Base-by-base conservation (phyloP, 2,113 vertebrate genomes). In the Otis tarda region DNA sequence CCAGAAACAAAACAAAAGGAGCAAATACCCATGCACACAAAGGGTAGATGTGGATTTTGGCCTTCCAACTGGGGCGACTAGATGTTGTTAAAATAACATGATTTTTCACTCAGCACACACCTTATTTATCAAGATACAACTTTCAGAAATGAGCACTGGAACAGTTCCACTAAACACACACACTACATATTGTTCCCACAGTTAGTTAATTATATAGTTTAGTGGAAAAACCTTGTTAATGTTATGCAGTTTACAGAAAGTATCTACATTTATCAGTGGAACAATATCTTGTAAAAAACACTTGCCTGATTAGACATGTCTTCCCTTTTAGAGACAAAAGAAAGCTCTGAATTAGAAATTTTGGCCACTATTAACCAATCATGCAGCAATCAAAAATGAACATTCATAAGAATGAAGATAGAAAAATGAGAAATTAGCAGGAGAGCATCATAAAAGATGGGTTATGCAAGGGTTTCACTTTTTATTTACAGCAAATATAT, bases 401-500 rank as follows among this genome's bases (percentile, higher is more conserved):
- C 13, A 6, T 37, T 94, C 55, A 5, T 21, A 81, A 69, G 57
- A 92, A 90, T 2, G 1, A 63, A 88, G 57, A 87, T 17, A 68
- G 53, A 81, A 88, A 67, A 87, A 76, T 47, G 49, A 86, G 68
- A 78, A 84, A 92, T 90, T 57, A 82, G 49, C 57, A 89, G 57
- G 65, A 94, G 31, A 89, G 45, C 74, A 87, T 56, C 47, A 52
- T 7, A 91, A 89, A 92, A 88, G 50, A 83, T 35, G 37, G 71
- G 53, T 37, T 52, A 35, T 5, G 57, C 16, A 93, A 71, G 81
- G 60, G 53, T 21, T 93, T 94, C 67, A 87, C 67, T 63, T 76
- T 92, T 89, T 96, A 97, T 97, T 97, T 97, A 97, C 96, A 97
- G 90, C 95, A 94, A 95, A 96, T 94, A 95, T 91, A 92, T 94